Percentiles rank a stretch among this genome's conserved stretches.
Evolutionary conservation across 2,113 vertebrate genomes (phyloP).

Genomic region (Plecturocebus donacophilus): DNA sequence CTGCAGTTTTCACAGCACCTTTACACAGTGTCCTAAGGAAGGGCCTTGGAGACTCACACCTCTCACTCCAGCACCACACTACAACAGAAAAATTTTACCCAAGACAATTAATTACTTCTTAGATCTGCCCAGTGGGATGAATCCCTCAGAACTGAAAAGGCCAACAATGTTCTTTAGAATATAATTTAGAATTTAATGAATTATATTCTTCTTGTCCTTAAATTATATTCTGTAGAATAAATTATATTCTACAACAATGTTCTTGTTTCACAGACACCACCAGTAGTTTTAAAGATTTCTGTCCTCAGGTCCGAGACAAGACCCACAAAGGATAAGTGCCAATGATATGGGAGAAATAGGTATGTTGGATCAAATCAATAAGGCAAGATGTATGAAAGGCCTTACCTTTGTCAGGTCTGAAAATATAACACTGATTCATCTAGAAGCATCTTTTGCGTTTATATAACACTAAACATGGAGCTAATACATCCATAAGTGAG

Average conservation of each 20-base stretch:
- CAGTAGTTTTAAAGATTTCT: constrained; percentile 37
- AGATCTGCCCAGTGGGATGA: background rate
- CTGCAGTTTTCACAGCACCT: constrained; percentile 12
- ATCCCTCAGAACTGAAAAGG: background rate
- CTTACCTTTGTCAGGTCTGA: background rate
- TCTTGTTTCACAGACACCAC: constrained; percentile 9
- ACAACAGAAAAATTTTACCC: background rate
- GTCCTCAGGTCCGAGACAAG: constrained; percentile 4
- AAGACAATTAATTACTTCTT: background rate
- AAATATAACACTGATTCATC: constrained; percentile 13
- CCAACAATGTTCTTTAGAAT: background rate
- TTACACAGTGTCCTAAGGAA: background rate
- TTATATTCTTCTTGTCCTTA: too few species aligned
- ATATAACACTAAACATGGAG: background rate
- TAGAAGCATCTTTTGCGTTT: constrained; percentile 24
- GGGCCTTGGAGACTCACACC: background rate
- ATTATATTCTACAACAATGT: background rate
- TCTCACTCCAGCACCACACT: background rate
- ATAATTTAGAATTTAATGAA: too few species aligned
- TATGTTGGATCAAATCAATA: background rate
- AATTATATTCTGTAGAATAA: too few species aligned
- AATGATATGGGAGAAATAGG: background rate
- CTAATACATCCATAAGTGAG: background rate
- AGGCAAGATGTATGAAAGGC: background rate
- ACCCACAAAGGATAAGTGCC: background rate